Evolutionary conservation across 2,888 invertebrate species (phyloP).

Genomic region (Laspeyria flexula): DNA sequence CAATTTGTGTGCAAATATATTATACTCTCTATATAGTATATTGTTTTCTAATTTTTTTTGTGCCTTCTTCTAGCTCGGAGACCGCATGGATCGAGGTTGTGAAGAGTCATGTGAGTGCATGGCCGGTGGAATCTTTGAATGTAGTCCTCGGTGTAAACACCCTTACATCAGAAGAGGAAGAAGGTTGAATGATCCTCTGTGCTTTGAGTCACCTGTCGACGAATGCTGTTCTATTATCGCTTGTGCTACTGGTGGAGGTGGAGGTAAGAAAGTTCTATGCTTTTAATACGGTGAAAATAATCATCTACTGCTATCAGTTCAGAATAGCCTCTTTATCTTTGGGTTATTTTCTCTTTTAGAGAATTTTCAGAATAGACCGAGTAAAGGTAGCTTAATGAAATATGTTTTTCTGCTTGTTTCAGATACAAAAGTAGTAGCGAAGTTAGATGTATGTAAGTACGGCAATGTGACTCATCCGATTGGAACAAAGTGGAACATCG

Average conservation of each 20-base stretch:
- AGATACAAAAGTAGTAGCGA: slow-evolving; percentile 64
- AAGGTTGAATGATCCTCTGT: slow-evolving; percentile 89
- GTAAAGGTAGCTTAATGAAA: too few species aligned
- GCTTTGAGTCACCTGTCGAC: slow-evolving; percentile 89
- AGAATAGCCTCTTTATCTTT: too few species aligned
- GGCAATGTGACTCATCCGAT: slow-evolving; percentile 90
- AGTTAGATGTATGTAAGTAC: slow-evolving; percentile 81
- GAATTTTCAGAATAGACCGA: too few species aligned
- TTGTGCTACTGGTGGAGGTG: slow-evolving; percentile 88
- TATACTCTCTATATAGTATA: too few species aligned
- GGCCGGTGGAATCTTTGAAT: slow-evolving; percentile 88
- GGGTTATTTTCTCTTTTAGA: too few species aligned
- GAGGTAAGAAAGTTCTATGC: slow-evolving; percentile 54
- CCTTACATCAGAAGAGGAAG: slow-evolving; percentile 90
- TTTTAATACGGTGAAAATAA: too few species aligned
- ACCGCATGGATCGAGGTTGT: slow-evolving; percentile 90
- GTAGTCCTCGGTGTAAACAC: slow-evolving; percentile 89
- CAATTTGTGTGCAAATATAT: too few species aligned
- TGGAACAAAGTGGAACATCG: slow-evolving; percentile 91
- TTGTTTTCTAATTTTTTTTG: too few species aligned
- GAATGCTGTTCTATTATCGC: slow-evolving; percentile 90
- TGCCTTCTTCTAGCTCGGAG: slow-evolving; percentile 86
- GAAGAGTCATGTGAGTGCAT: slow-evolving; percentile 92
- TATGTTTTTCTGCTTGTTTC: slow-evolving; percentile 29
- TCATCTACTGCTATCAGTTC: too few species aligned